phyloP scores from a whole-genome alignment of 2,888 invertebrate species.

The Cetonia aurata region DNA sequence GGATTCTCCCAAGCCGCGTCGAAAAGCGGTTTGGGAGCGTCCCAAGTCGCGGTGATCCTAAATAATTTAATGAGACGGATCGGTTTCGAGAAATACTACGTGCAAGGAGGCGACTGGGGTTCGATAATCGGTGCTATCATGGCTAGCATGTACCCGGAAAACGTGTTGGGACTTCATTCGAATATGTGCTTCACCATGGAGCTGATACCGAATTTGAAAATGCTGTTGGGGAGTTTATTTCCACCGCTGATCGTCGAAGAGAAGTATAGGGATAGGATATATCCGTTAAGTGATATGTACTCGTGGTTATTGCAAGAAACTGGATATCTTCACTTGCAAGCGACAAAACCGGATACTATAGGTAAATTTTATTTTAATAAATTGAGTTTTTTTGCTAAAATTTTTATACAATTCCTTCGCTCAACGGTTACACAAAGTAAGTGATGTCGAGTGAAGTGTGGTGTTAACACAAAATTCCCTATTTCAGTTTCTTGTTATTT shows the following conservation, averaged over 20 bases:
- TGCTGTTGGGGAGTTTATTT: slow-evolving; percentile 67
- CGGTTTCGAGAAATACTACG: slow-evolving; percentile 75
- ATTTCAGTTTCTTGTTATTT: too few relatives aligned
- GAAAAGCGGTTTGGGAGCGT: slow-evolving; percentile 73
- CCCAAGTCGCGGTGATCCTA: slow-evolving; percentile 72
- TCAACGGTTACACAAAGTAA: too few relatives aligned
- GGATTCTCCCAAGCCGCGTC: slow-evolving; percentile 70
- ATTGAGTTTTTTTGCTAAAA: background rate
- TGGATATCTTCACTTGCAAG: slow-evolving; percentile 82
- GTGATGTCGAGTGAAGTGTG: too few relatives aligned
- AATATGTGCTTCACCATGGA: slow-evolving; percentile 70
- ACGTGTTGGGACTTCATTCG: slow-evolving; percentile 71
- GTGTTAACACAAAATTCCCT: too few relatives aligned
- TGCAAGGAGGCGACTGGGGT: slow-evolving; percentile 90
- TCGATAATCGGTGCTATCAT: slow-evolving; percentile 72
- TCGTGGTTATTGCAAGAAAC: slow-evolving; percentile 67
- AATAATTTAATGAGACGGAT: slow-evolving; percentile 78
- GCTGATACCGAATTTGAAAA: slow-evolving; percentile 59
- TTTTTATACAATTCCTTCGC: too few relatives aligned
- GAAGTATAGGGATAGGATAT: slow-evolving; percentile 69
- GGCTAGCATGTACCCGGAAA: slow-evolving; percentile 74
- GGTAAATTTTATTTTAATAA: slow-evolving; percentile 68
- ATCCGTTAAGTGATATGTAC: slow-evolving; percentile 65
- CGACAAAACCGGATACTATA: slow-evolving; percentile 91
- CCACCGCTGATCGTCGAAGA: slow-evolving; percentile 72